Evolutionary conservation across 2,113 vertebrate genomes (phyloP), one percentile per base, ranked within the genome.

Genomic region (Oostethus manadensis): DNA sequence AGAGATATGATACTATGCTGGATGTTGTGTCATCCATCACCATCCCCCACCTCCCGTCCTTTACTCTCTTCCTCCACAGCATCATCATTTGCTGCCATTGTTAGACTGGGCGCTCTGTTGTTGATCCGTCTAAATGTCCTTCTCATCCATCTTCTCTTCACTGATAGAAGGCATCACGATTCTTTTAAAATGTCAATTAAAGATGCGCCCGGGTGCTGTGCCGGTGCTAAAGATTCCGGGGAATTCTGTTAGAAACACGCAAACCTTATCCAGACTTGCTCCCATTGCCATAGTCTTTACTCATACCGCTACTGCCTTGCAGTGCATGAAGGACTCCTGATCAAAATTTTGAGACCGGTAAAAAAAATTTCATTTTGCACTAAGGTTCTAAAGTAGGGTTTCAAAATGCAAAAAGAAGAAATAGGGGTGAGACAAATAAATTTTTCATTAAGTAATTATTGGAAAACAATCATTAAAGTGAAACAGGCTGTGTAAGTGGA

Each of bases 1-100:
- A 77, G 81, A 82, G 82, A 83, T 86, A 83, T 83, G 74, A 83
- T 83, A 83, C 81, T 80, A 78, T 76, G 71, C 73, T 79, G 78
- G 70, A 77, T 83, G 77, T 70, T 79, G 74, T 80, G 74, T 81
- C 79, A 79, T 86, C 74, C 76, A 79, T 85, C 76, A 84, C 81
- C 77, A 75, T 75, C 38, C 38, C 38, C 61, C 59, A 53, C 71
- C 68, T 59, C 61, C 56, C 44, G 47, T 65, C 57, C 46, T 48
- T 51, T 55, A 44, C 49, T 64, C 60, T 60, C 54, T 51, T 20
- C 10, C 22, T 63, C 40, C 40, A 3, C 56, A 59, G 44, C 43
- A 57, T 60, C 42, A 63, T 55, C 53, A 20, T 55, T 55, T 33
- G 40, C 64, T 71, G 43, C 59, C 49, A 21, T 38, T 53, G 50